Base-by-base conservation (phyloP, 2,797 vertebrate species). In the Crenichthys baileyi region DNA sequence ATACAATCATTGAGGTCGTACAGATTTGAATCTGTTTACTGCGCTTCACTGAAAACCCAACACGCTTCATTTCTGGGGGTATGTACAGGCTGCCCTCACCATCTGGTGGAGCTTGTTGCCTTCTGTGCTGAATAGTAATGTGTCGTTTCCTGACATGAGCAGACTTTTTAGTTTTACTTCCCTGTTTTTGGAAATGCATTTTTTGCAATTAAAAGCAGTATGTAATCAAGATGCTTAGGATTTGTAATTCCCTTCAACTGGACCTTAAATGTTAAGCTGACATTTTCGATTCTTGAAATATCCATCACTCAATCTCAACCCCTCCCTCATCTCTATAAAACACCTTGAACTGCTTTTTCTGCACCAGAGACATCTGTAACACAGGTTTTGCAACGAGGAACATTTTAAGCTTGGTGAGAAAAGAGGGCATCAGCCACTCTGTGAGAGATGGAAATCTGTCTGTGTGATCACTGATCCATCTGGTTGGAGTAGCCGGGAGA, bases 391-490 rank as follows among this genome's bases (percentile, higher is more conserved):
- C 86, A 85, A 85, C 82, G 74, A 82, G 80, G 68, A 75, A 63
- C 16, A 63, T 36, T 63, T 63, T 63, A 58, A 46, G 31, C 73
- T 85, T 80, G 31, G 63, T 84, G 68, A 63, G 73, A 81, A 89
- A 77, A 78, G 51, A 68, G 73, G 79, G 81, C 84, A 83, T 89
- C 79, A 71, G 74, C 84, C 61, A 55, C 53, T 75, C 73, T 84
- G 84, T 84, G 79, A 75, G 75, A 84, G 85, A 88, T 83, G 76
- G 78, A 90, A 87, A 90, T 83, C 75, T 83, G 82, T 80, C 84
- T 88, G 76, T 90, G 75, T 85, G 89, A 91, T 92, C 84, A 82
- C 55, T 60, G 78, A 80, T 87, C 83, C 85, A 73, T 83, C 79
- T 72, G 84, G 84, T 84, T 81, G 75, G 55, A 78, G 82, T 89